Evolutionary conservation across 2,888 invertebrate species (phyloP), one percentile per base, ranked within the genome.

Genomic region (Polydrusus pterygomalis): DNA sequence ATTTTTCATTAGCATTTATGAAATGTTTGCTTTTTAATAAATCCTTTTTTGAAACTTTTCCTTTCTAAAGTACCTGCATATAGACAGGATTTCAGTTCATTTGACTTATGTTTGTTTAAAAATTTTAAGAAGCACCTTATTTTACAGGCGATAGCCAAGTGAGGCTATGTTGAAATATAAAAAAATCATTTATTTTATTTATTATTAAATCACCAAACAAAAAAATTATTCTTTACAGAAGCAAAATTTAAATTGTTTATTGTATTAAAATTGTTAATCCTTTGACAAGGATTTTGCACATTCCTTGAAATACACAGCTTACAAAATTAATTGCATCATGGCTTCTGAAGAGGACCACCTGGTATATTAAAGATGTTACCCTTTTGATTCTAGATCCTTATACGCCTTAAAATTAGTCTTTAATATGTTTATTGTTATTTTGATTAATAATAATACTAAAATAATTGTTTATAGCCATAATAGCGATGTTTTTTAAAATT

Each of bases 321-420:
- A 13, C 10, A 9, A 1, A 40, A n/a, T n/a, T 1, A 43, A 5
- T 43, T 13, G 43, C n/a, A 43, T 11, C n/a, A 43, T 43, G 8
- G n/a, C n/a, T 43, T 40, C 13, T 5, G 2, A 51, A 51, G 8
- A 20, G 10, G 34, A 56, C 56, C 56, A 56, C 56, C 34, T 15
- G n/a, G 56, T 56, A 54, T 25, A 30, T 13, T 15, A n/a, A 56
- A 56, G 56, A 56, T 56, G 15, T 25, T 54, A 54, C 25, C 51
- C 17, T 51, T 18, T 51, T 18, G 20, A 25, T 13, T 54, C 5
- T 25, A 54, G 25, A 56, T 56, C 34, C 34, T 56, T 56, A 34
- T 30, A 15, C 34, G 56, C 34, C 56, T 56, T 56, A 56, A 56
- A 34, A 56, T 56, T 56, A 8, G 34, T 9, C 25, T 25, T n/a